phyloP scores from a whole-genome alignment of 2,888 invertebrate species.

The Eupeodes latifasciatus region DNA sequence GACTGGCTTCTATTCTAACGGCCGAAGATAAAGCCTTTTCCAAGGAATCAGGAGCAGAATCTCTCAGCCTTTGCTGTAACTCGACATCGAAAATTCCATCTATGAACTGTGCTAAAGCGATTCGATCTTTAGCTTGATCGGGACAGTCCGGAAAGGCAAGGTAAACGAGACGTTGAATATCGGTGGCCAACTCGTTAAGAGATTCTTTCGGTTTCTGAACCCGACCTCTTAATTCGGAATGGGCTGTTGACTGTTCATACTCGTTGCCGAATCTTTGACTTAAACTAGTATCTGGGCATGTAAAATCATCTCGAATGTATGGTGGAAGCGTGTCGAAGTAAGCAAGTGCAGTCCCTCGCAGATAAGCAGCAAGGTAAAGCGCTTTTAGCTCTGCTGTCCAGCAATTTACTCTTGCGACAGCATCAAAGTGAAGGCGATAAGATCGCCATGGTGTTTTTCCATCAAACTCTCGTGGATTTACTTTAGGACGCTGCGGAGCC shows the following conservation, averaged over 20 bases:
- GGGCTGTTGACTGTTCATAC: slow-evolving; percentile 7
- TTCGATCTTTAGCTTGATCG: slow-evolving; percentile 1
- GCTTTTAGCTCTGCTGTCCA: slow-evolving; percentile 30
- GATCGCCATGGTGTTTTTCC: neutral
- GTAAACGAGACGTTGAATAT: slow-evolving; percentile 27
- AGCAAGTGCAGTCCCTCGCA: slow-evolving; percentile 16
- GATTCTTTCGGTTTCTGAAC: slow-evolving; percentile 18
- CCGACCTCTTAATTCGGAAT: slow-evolving; percentile 10
- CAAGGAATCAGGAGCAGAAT: neutral
- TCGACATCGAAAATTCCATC: too few relatives aligned
- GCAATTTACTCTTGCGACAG: slow-evolving; percentile 19
- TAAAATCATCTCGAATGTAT: slow-evolving; percentile 6
- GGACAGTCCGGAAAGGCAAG: slow-evolving; percentile 30
- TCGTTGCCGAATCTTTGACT: slow-evolving; percentile 8
- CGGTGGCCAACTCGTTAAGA: slow-evolving; percentile 11
- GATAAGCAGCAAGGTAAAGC: slow-evolving; percentile 27
- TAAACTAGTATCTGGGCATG: neutral
- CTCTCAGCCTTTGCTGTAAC: too few relatives aligned
- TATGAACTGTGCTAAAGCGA: slow-evolving; percentile 20
- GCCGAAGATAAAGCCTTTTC: slow-evolving; percentile 3
- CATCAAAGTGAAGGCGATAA: slow-evolving; percentile 17
- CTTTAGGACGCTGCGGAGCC: neutral
- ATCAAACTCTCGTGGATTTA: neutral
- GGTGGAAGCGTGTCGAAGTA: slow-evolving; percentile 16
- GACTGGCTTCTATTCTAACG: slow-evolving; percentile 3